These are phyloP conservation scores for Oreochromis aureus DNA, from an alignment of 2,113 vertebrate genomes.

Conservation along the genomic window DNA sequence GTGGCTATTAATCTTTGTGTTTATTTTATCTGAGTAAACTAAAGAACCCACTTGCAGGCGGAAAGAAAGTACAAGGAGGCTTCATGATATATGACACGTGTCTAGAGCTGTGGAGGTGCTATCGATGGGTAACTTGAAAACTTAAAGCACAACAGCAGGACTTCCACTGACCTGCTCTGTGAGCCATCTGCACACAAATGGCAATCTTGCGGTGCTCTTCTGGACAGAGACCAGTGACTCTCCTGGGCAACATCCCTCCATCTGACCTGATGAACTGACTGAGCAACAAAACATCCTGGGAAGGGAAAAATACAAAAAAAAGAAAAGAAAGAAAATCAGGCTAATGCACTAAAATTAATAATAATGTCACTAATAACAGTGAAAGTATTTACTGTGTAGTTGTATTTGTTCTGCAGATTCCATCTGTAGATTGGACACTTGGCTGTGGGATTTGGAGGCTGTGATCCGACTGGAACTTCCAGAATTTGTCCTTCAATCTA, in stretches of 20 bases:
- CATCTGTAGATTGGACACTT: constrained; percentile 95
- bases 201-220: constrained; percentile 89
- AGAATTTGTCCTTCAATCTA: constrained; percentile 84
- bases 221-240: constrained; percentile 85
- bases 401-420: constrained; percentile 94
- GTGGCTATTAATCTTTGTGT: neutral
- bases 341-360: neutral
- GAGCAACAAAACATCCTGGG: constrained; percentile 89
- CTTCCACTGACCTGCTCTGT: constrained; percentile 71
- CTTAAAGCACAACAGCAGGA: neutral
- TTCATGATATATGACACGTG: neutral
- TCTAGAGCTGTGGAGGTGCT: neutral
- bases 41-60: neutral
- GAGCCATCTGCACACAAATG: constrained; percentile 95
- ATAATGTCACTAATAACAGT: neutral
- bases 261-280: constrained; percentile 93
- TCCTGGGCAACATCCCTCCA: constrained; percentile 87
- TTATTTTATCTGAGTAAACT: neutral
- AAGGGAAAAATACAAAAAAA: neutral
- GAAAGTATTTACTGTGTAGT: constrained; percentile 81
- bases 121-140: neutral
- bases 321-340: neutral
- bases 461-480: constrained; percentile 42
- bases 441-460: constrained; percentile 87
- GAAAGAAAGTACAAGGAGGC: neutral